Base-by-base conservation (phyloP, 2,113 vertebrate genomes). In the Corythaeola cristata region DNA sequence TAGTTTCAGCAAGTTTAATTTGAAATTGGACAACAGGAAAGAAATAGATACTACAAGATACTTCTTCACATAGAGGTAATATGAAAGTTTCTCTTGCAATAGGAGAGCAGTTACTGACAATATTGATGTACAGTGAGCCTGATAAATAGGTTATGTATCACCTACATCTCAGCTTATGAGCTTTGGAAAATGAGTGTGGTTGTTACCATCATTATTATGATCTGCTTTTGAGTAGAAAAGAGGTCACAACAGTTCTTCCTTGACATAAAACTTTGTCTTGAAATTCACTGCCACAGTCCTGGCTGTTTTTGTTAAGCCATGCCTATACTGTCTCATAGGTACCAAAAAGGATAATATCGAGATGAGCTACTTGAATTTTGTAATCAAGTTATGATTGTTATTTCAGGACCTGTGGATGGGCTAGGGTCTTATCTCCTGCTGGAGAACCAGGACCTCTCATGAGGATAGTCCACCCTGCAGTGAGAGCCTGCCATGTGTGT, bases 301-400 rank as follows among this genome's bases (percentile, higher is more conserved):
- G 63, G 18, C 10, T 32, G 44, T 55, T 91, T 75, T 67, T 88
- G 17, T 50, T 6, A 69, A 62, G 55, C 23, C 0, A 0, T 77
- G 15, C 44, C 69, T 93, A 0, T 50, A 33, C 21, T 33, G 8
- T 53, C 26, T 53, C 27, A 17, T 2, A 47, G 24, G 12, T 64
- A 56, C 39, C n/a, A n/a, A 64, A 88, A 68, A 26, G 12, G 74
- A 15, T 30, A 63, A 18, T 63, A 26, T 12, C 3, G 12, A 63
- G 47, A 19, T 64, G n/a, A 93, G 12, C 64, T 59, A 4, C 32
- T 87, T 72, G 32, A 78, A 37, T 85, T 37, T 67, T 50, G 8
- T 3, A 4, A 23, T 47, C 0, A 0, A 63, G 28, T 45, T 89
- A 27, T 2, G 5, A 1, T 55, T 32, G n/a, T 24, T 30, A n/a